A percentile compares a stretch with the other conserved stretches of the same genome.
Evolutionary conservation across 1,140 invertebrate species (phyloP).

Genomic region (Drosophila simulans): DNA sequence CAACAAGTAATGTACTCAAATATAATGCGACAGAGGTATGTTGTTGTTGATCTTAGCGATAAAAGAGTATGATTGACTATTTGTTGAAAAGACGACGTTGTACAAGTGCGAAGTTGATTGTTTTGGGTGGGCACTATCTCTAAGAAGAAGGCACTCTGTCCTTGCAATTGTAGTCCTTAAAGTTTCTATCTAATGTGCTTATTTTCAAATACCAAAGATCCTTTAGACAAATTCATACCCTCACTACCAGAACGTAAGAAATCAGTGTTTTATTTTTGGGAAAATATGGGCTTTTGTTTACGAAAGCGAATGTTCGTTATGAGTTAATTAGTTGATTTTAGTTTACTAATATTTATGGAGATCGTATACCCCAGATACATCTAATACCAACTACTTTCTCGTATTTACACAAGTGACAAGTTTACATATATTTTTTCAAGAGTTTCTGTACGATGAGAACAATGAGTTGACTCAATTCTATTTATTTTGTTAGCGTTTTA

Average conservation of each 20-base stretch:
- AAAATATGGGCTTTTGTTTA: too few relatives aligned
- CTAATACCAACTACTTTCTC: slow-evolving; percentile 20
- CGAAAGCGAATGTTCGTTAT: neutral
- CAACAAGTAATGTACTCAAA: neutral
- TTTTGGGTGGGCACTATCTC: slow-evolving; percentile 10
- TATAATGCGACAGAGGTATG: neutral
- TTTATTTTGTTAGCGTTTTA: slow-evolving; percentile 4
- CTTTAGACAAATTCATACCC: neutral
- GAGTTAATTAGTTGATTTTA: neutral
- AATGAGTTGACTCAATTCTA: neutral
- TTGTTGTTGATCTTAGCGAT: slow-evolving; percentile 3
- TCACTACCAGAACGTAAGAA: neutral
- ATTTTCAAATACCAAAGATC: neutral
- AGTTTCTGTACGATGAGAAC: slow-evolving; percentile 17
- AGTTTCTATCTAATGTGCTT: neutral
- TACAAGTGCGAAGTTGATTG: neutral
- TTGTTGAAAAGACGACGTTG: slow-evolving; percentile 2
- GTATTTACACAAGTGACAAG: slow-evolving; percentile 7
- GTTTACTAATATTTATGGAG: neutral
- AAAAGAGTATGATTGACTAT: neutral
- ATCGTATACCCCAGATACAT: neutral
- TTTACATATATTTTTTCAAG: slow-evolving; percentile 2
- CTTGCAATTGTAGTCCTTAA: neutral
- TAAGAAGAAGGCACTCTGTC: neutral
- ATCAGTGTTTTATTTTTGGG: too few relatives aligned